Evolutionary conservation across 2,888 invertebrate genomes (phyloP).

Genomic region (Polymixis flavicincta): DNA sequence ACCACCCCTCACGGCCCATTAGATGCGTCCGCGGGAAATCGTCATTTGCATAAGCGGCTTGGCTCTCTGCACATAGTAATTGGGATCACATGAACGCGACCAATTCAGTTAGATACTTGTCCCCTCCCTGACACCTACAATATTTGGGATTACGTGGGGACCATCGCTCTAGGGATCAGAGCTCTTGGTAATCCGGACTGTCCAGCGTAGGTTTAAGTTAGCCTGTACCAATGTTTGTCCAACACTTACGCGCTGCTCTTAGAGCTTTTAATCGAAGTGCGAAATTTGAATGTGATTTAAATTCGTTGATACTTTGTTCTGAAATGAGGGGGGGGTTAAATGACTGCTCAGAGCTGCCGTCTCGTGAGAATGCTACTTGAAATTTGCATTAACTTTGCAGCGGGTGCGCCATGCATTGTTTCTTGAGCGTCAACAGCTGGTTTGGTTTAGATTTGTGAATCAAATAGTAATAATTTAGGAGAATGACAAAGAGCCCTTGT

Average conservation of each 20-base stretch:
- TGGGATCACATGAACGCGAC: conserved; percentile 86
- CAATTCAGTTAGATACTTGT: conserved; percentile 76
- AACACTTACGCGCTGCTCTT: conserved; percentile 87
- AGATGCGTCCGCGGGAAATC: conserved; percentile 89
- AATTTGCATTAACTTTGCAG: conserved; percentile 84
- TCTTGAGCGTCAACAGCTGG: conserved; percentile 66
- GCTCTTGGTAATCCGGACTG: conserved; percentile 76
- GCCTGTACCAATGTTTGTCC: conserved; percentile 85
- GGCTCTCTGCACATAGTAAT: conserved; percentile 89
- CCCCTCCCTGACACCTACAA: conserved; percentile 64
- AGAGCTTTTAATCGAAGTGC: conserved; percentile 89
- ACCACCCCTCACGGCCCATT: conserved; percentile 84
- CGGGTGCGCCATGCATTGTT: conserved; percentile 66
- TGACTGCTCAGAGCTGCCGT: conserved; percentile 73
- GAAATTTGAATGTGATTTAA: conserved; percentile 89
- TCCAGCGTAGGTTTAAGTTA: conserved; percentile 83
- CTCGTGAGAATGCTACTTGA: conserved; percentile 74
- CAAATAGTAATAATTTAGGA: conserved; percentile 38
- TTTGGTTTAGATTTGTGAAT: conserved; percentile 60
- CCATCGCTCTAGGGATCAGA: conserved; percentile 55
- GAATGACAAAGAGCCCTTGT: conserved; percentile 3
- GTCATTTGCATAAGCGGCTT: conserved; percentile 91
- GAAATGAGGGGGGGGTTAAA: conserved; percentile 62
- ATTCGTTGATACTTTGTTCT: conserved; percentile 83
- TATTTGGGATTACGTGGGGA: conserved; percentile 59